Base-by-base conservation (phyloP, 2,113 vertebrate genomes). In the Carettochelys insculpta region DNA sequence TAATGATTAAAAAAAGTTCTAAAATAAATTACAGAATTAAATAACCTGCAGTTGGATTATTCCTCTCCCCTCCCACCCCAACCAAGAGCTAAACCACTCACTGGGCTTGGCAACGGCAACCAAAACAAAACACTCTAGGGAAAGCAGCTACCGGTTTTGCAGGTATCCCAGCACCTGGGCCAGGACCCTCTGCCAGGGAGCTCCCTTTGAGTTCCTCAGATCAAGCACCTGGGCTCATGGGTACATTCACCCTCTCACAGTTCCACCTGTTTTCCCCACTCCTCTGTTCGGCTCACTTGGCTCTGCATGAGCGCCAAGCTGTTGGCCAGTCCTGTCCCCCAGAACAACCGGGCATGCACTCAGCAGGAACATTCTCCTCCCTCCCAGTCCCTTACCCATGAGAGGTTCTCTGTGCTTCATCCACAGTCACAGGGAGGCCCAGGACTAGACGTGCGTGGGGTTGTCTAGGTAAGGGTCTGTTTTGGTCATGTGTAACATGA, bases 401-500 rank as follows among this genome's bases (percentile, higher is more conserved):
- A 87, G 52, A 86, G 71, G 6, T 10, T 73, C 73, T 71, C 82
- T 81, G 48, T 0, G 11, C 0, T 24, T 43, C 4, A 3, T 10
- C 41, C 82, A 41, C 54, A 22, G 80, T 82, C 90, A 29, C 75
- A 65, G 88, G 79, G 77, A 61, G 68, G 10, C 75, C 43, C 88
- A 24, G 0, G 53, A 73, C 96, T 98, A 99, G 97, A 99, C 98
- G 11, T 99, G 99, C 1, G 99, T 98, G 3, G 99, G 99, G 96
- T 98, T 98, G 97, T 99, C 99, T 94, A 98, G 98, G 94, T 99
- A 98, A 0, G 98, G 98, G 95, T 99, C 99, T 6, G 98, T 98
- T 96, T 99, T 99, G 97, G 98, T 98, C 98, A 99, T 98, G 97
- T 99, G 99, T 96, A 99, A 98, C 95, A 99, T 98, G 94, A 98